Base-by-base conservation (phyloP, 2,797 vertebrate genomes). In the Leuciscus waleckii region DNA sequence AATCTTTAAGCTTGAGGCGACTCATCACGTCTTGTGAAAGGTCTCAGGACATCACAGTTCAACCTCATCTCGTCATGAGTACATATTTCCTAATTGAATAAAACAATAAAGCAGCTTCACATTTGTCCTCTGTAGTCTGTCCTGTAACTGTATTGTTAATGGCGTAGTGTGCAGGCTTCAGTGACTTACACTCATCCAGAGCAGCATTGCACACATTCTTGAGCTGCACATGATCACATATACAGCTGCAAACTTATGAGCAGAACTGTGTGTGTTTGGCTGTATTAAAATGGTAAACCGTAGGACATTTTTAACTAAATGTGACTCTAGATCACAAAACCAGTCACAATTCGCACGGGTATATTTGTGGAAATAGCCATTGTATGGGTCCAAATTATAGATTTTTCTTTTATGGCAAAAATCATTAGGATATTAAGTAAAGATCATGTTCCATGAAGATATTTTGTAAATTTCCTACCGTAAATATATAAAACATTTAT, bases 121-220 rank as follows among this genome's bases (percentile, higher is more conserved):
- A 4, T 67, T 76, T 75, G 9, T 67, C 6, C 8, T 29, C 35
- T 32, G 43, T 46, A 46, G 43, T 14, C 43, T 46, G 37, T 37
- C 37, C 37, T 37, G 43, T 46, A 13, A 19, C 8, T 26, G 29
- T 51, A 51, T 29, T 26, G 4, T 83, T 13, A 11, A 73, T 73
- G 54, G 26, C 4, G 26, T 23, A 69, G 32, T 56, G 19, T 61
- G 68, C 37, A 19, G 41, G 32, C 43, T 37, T 73, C 54, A 41
- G 69, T n/a, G n/a, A 3, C 14, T 14, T 46, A 71, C 26, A 75
- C 58, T 26, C 16, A 16, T 75, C 58, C 41, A 65, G 71, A 76
- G 58, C 29, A 4, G 58, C 81, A 83, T 83, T 32, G 71, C 71
- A n/a, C 7, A 67, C 71, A 83, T 83, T 51, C 71, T 51, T 75